These are phyloP conservation scores for Tenodera sinensis DNA, from an alignment of 2,888 invertebrate genomes.

Conservation along the genomic window DNA sequence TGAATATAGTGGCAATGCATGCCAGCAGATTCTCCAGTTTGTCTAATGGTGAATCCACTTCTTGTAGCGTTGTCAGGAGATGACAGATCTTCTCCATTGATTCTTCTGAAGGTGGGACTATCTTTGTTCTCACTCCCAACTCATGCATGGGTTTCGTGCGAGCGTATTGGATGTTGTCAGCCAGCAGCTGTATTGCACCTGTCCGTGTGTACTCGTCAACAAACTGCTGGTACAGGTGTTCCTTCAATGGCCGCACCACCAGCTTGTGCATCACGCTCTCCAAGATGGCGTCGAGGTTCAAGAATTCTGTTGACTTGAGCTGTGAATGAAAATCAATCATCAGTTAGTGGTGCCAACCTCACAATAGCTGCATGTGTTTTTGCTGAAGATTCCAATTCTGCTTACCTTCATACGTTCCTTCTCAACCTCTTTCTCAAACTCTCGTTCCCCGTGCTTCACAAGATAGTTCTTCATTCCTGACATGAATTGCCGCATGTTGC, in stretches of 20 bases:
- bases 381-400: background rate
- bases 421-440: conserved; percentile 88
- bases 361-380: background rate
- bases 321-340: conserved; percentile 44
- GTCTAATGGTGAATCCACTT: conserved; percentile 87
- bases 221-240: conserved; percentile 77
- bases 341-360: background rate
- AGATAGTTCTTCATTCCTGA: conserved; percentile 98
- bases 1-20: conserved; percentile 83
- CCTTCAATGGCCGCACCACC: conserved; percentile 80
- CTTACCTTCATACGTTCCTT: conserved; percentile 73
- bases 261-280: conserved; percentile 92
- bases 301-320: conserved; percentile 84
- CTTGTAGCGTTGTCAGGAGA: conserved; percentile 78
- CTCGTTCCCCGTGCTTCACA: conserved; percentile 91
- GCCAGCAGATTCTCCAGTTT: conserved; percentile 89
- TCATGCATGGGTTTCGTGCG: conserved; percentile 64
- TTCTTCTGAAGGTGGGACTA: conserved; percentile 70
- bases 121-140: conserved; percentile 68
- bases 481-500: conserved; percentile 94
- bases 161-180: conserved; percentile 66
- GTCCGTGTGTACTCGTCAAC: conserved; percentile 81
- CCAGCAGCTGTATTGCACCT: conserved; percentile 68
- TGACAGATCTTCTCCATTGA: conserved; percentile 75
- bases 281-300: conserved; percentile 92